These are phyloP conservation scores for Xenus cinereus DNA, from an alignment of 2,113 vertebrate genomes.

Conservation along the genomic window DNA sequence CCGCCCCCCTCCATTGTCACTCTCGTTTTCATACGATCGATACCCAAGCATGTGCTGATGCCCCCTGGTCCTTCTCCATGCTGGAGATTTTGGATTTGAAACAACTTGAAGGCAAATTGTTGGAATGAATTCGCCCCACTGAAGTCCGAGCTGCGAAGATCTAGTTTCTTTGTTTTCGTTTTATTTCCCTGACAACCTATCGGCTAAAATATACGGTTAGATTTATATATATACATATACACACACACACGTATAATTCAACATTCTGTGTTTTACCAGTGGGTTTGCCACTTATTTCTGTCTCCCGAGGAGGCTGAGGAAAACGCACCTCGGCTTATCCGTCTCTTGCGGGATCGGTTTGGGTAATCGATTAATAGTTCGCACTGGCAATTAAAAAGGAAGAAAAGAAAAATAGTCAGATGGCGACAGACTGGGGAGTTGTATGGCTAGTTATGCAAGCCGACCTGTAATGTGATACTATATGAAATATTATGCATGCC, in stretches of 20 bases:
- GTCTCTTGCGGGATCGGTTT: background rate
- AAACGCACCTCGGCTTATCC: background rate
- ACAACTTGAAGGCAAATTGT: background rate
- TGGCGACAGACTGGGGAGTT: background rate
- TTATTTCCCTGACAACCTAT: background rate
- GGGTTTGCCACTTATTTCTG: background rate
- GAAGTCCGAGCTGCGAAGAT: conserved; percentile 14
- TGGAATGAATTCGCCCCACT: background rate
- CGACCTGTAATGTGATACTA: conserved; percentile 31
- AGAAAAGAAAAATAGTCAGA: conserved; percentile 18
- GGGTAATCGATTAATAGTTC: conserved; percentile 18
- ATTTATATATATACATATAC: too few species aligned
- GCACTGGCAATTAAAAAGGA: conserved; percentile 22
- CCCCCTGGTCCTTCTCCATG: background rate
- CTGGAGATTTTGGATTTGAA: background rate
- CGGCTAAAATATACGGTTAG: background rate
- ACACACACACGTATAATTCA: background rate
- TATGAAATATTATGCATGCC: conserved; percentile 65
- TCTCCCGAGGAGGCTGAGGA: background rate
- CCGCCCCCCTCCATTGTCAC: background rate
- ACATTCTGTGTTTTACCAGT: background rate
- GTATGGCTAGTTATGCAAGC: conserved; percentile 14
- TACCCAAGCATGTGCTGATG: background rate
- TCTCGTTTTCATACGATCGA: background rate
- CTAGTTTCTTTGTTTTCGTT: conserved; percentile 6